Evolutionary conservation across 2,888 invertebrate species (phyloP).

Genomic region (Clivina fossor): DNA sequence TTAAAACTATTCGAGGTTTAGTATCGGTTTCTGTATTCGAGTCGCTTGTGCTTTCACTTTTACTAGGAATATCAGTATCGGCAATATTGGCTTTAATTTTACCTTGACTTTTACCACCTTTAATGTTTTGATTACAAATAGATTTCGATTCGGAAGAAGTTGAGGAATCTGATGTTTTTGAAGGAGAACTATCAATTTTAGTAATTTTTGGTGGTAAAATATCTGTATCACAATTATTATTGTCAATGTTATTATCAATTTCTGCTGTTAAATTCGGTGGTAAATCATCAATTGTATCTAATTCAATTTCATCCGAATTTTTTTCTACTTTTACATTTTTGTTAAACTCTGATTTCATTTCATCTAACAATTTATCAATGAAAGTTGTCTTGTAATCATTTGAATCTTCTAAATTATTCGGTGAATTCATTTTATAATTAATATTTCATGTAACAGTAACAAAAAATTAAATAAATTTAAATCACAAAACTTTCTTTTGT

Average conservation of each 20-base stretch:
- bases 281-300: conserved; percentile 2
- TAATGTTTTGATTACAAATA: background rate
- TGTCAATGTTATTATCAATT: conserved; percentile 2
- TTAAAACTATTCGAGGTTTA: conserved; percentile 64
- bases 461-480: background rate
- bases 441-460: too few relatives aligned
- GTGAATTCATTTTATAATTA: conserved; percentile 24
- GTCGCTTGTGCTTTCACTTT: conserved; percentile 19
- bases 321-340: conserved; percentile 35
- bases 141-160: conserved; percentile 12
- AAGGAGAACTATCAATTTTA: background rate
- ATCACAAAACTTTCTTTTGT: background rate
- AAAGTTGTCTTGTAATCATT: conserved; percentile 38
- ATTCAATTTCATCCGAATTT: conserved; percentile 15
- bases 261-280: conserved; percentile 6
- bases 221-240: conserved; percentile 1
- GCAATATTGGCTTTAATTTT: conserved; percentile 8
- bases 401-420: conserved; percentile 21
- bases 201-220: conserved; percentile 15
- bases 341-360: conserved; percentile 52
- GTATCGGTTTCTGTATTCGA: conserved; percentile 40
- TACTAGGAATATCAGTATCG: conserved; percentile 9
- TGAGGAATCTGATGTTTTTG: conserved; percentile 3
- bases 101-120: conserved; percentile 1
- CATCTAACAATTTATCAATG: conserved; percentile 48